Evolutionary conservation across 2,888 invertebrate genomes (phyloP), one percentile per base, ranked within the genome.

Genomic region (Lycaena phlaeas): DNA sequence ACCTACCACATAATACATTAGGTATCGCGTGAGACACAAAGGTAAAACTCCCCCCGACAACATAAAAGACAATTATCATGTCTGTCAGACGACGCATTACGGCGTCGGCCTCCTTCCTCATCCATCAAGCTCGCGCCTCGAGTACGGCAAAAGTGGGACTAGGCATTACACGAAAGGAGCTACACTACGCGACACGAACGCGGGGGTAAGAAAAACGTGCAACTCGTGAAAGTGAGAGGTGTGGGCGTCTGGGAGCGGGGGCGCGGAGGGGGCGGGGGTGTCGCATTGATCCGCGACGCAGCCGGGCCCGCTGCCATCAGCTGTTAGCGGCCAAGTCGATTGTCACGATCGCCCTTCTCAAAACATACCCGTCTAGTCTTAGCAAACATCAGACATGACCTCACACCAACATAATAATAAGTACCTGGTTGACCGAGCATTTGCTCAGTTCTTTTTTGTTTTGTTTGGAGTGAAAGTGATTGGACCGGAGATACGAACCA

Each of bases 171-270:
- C n/a, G n/a, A 57, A 51, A 55, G 56, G 53, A 27, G 41, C 22
- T 15, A 38, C 29, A 22, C 25, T 15, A 27, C 29, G 54, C 50
- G 56, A 45, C 36, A 42, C 40, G 43, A 45, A 61, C 56, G 58
- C 48, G 56, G 60, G 68, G 64, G 68, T 71, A 75, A 76, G 75
- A 79, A 79, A 76, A 71, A 72, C 68, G 72, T 68, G 74, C 76
- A 77, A 75, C 74, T 73, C 68, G 72, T 68, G 74, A 76, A 77
- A 75, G 74, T 73, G 69, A 68, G 68, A 64, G 63, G 63, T 58
- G 64, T 56, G 72, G 68, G 51, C 60, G 59, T 59, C 60, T 57
- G 52, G 57, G 53, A 38, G 52, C 43, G 44, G 54, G 44, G 57
- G 55, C 56, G 49, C 46, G 55, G 54, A 55, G 54, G 64, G 61